Evolutionary conservation across 2,113 vertebrate species (phyloP), one percentile per base, ranked within the genome.

Genomic region (Corythaixoides concolor): DNA sequence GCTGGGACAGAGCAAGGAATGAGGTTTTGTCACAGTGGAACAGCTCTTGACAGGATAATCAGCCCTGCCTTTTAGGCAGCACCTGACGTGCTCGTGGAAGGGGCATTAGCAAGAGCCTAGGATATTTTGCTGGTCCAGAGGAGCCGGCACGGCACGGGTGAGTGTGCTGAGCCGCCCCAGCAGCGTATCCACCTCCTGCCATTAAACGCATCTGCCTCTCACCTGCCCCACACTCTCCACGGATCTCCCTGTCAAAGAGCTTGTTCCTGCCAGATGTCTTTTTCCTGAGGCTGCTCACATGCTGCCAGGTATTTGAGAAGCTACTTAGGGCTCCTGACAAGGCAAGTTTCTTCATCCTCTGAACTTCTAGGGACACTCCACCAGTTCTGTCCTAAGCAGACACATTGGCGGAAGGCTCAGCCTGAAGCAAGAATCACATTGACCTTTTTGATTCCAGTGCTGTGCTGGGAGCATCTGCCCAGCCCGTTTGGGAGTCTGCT

Each of bases 401-500:
- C 18, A 8, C 37, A 3, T 33, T 8, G 41, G 43, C 50, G 49
- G 77, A 41, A 62, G 81, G 55, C 22, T 79, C 67, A 49, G 15
- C 30, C 72, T 55, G 70, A 41, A 41, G 39, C 26, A 23, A 60
- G 79, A 64, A 41, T 43, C 23, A 9, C 24, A 1, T 0, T 0
- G 35, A 30, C 28, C 52, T 15, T n/a, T 69, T 19, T 27, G 27
- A 8, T 26, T 5, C 69, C 43, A 6, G 47, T 3, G 39, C 5
- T 19, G 3, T 30, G 27, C 47, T 7, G 5, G 21, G 20, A 64
- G 24, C 49, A 24, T 5, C 47, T 35, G 35, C 50, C 24, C 60
- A 16, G 41, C 23, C 39, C 7, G 0, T 26, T 32, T 15, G 22
- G 85, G 70, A 32, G 5, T 0, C 21, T 22, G 53, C 37, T 39